A percentile compares a stretch with the other conserved stretches of the same genome.
Conservation (phyloP, 2,888 invertebrate genomes). For the Eubasilissa splendida region DNA sequence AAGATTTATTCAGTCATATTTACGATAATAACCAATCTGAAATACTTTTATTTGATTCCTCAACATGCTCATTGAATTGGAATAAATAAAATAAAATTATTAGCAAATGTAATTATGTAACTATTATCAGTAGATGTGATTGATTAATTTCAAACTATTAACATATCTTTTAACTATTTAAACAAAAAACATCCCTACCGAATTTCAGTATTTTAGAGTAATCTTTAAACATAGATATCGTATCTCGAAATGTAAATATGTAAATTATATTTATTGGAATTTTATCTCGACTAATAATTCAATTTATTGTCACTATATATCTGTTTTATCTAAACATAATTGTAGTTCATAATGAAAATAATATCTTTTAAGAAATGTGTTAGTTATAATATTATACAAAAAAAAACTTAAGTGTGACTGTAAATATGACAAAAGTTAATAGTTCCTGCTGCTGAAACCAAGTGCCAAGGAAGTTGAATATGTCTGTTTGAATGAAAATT, state of each 20-base stretch:
- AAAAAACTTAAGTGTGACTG: not conserved
- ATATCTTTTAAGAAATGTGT: conserved; percentile 9
- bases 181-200: conserved; percentile 1
- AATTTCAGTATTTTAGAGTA: conserved; percentile 24
- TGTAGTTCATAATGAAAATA: not conserved
- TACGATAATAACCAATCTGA: too few relatives aligned
- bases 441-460: conserved; percentile 53
- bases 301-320: conserved; percentile 28
- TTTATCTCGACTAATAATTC: conserved; percentile 8
- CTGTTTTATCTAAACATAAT: conserved; percentile 7
- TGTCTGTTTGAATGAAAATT: not conserved
- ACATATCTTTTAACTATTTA: conserved; percentile 21
- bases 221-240: not conserved
- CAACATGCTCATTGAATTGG: too few relatives aligned
- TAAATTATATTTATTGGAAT: conserved; percentile 23
- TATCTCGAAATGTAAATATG: conserved; percentile 27
- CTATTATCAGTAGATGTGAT: conserved; percentile 24
- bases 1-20: too few relatives aligned
- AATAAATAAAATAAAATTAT: not conserved
- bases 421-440: conserved; percentile 15
- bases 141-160: conserved; percentile 16
- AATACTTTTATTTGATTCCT: too few relatives aligned
- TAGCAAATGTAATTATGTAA: not conserved
- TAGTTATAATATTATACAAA: not conserved
- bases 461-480: conserved; percentile 44